Conservation (phyloP, 2,113 vertebrate genomes). For the Lethenteron camtschaticum region DNA sequence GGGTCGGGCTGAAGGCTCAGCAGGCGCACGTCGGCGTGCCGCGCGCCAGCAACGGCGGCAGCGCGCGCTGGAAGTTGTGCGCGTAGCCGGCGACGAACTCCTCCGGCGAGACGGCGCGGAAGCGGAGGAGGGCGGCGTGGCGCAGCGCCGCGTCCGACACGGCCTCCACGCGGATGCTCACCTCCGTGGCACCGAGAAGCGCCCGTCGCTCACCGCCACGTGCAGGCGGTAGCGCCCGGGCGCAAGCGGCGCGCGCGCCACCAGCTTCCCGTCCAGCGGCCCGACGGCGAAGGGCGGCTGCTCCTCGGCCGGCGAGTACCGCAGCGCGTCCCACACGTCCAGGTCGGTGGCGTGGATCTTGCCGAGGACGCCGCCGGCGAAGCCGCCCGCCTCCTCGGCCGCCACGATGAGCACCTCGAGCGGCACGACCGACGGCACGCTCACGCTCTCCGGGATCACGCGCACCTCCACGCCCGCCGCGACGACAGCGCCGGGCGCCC, state of each 20-base stretch:
- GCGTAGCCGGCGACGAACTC: slow-evolving; percentile 68
- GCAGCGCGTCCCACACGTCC: slow-evolving; percentile 73
- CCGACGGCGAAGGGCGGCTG: slow-evolving; percentile 89
- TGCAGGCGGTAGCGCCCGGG: slow-evolving; percentile 63
- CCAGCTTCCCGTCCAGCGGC: slow-evolving; percentile 65
- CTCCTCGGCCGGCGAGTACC: slow-evolving; percentile 49
- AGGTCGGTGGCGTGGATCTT: slow-evolving; percentile 83
- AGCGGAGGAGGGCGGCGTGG: slow-evolving; percentile 69
- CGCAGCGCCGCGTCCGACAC: slow-evolving; percentile 52
- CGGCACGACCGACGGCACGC: slow-evolving; percentile 58
- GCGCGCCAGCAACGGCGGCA: slow-evolving; percentile 39
- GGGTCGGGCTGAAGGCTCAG: slow-evolving; percentile 71
- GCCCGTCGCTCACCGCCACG: slow-evolving; percentile 69
- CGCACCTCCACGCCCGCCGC: slow-evolving; percentile 40
- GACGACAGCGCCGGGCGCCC: slow-evolving; percentile 57
- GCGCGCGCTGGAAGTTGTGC: slow-evolving; percentile 41
- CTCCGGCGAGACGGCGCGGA: slow-evolving; percentile 57
- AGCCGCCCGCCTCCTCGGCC: slow-evolving; percentile 80
- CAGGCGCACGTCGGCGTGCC: slow-evolving; percentile 58
- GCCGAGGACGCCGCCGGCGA: slow-evolving; percentile 82
- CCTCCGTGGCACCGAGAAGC: slow-evolving; percentile 59
- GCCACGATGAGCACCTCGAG: slow-evolving; percentile 77
- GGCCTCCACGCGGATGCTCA: slow-evolving; percentile 62
- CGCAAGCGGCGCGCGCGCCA: slow-evolving; percentile 66
- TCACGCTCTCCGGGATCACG: slow-evolving; percentile 84